Conservation (phyloP, 2,888 invertebrate genomes). For the Lathronympha strigana region DNA sequence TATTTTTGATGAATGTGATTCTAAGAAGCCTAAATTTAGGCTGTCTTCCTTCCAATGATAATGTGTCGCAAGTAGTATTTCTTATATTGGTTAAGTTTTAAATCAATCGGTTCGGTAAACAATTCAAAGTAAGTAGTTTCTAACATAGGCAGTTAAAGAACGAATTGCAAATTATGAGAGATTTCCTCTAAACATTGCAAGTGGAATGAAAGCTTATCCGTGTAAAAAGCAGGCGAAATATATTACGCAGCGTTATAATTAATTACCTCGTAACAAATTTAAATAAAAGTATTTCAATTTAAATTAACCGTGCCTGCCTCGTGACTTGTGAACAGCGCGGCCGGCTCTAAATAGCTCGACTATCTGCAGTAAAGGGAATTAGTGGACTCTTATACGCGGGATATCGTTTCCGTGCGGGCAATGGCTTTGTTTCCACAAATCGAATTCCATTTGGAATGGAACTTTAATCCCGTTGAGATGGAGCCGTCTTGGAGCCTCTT, state of each 20-base stretch:
- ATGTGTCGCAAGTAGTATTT: no score
- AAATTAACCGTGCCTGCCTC: neutral
- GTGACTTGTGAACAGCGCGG: slow-evolving; percentile 46
- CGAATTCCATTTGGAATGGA: slow-evolving; percentile 42
- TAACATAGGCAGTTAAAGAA: no score
- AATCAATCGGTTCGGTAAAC: no score
- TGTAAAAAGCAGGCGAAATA: no score
- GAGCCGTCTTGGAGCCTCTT: neutral
- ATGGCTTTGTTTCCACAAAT: slow-evolving; percentile 40
- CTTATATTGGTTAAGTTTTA: no score
- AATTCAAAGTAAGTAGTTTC: no score
- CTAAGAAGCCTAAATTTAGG: no score
- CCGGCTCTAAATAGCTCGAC: slow-evolving; percentile 73
- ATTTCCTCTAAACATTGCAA: no score
- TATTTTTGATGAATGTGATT: no score
- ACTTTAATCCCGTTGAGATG: slow-evolving; percentile 43
- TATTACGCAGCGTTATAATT: neutral
- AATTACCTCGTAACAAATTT: neutral
- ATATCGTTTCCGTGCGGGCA: slow-evolving; percentile 66
- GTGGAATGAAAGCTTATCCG: no score
- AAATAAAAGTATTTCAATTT: neutral
- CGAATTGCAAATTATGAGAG: no score
- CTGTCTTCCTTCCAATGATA: no score
- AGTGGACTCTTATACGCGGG: slow-evolving; percentile 61
- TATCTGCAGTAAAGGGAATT: slow-evolving; percentile 64